Percentiles rank a stretch among this genome's conserved stretches.
These are phyloP conservation scores for Meganola albula DNA, from an alignment of 2,888 invertebrate species.

Conservation along the genomic window DNA sequence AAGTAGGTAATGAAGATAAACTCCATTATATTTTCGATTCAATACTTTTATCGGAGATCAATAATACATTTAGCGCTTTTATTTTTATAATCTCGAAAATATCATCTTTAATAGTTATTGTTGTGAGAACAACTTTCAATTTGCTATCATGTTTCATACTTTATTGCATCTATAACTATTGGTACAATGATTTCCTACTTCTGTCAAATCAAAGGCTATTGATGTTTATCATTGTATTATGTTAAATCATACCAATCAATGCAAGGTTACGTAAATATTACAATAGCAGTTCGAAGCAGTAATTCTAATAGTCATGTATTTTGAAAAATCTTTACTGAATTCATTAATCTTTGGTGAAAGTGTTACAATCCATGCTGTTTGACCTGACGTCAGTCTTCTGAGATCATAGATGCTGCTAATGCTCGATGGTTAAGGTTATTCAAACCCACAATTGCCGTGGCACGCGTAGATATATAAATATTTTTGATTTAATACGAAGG, in stretches of 20 bases:
- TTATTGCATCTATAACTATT: conserved; percentile 22
- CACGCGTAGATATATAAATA: conserved; percentile 21
- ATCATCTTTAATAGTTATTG: conserved; percentile 28
- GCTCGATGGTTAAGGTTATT: conserved; percentile 14
- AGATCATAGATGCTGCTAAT: no score
- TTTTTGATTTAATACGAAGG: conserved; percentile 20
- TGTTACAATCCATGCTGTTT: conserved; percentile 25
- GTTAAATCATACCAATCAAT: conserved; percentile 13
- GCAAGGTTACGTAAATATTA: conserved; percentile 16
- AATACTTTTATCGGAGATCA: conserved; percentile 18
- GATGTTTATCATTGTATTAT: conserved; percentile 30
- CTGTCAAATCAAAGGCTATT: conserved; percentile 26
- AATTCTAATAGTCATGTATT: conserved; percentile 15
- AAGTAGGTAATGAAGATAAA: conserved; percentile 1
- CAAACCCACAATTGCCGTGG: conserved; percentile 19
- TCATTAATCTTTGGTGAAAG: conserved; percentile 40
- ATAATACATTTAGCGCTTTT: conserved; percentile 18
- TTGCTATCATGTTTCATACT: conserved; percentile 36
- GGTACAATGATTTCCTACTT: conserved; percentile 24
- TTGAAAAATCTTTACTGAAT: conserved; percentile 21
- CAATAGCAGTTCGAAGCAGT: conserved; percentile 11
- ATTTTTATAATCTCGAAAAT: conserved; percentile 29
- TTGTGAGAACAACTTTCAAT: conserved; percentile 36
- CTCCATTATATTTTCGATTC: conserved; percentile 11
- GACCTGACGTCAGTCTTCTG: conserved; percentile 19